Evolutionary conservation across 2,888 invertebrate species (phyloP).

Genomic region (Eulithis testata): DNA sequence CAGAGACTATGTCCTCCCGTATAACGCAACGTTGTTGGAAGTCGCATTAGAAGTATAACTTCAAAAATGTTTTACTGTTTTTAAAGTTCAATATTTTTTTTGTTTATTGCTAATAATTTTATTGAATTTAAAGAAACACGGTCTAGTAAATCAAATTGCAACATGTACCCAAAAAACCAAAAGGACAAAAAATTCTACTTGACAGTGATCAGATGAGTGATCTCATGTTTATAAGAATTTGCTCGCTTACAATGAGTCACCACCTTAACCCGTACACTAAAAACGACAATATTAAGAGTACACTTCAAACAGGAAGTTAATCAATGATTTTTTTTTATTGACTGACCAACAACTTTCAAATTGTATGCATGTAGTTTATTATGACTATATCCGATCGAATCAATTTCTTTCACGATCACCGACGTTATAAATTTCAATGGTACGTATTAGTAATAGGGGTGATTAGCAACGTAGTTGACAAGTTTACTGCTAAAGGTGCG

Average conservation of each 20-base stretch:
- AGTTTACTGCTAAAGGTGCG: constrained; percentile 30
- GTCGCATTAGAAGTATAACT: too few relatives aligned
- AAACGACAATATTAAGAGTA: constrained; percentile 33
- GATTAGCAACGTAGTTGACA: constrained; percentile 34
- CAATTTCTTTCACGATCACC: constrained; percentile 52
- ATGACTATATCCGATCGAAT: constrained; percentile 46
- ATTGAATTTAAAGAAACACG: too few relatives aligned
- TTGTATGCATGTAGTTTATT: constrained; percentile 52
- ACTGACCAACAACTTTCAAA: constrained; percentile 64
- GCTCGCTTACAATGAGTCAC: constrained; percentile 30
- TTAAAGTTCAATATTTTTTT: too few relatives aligned
- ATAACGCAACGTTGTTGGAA: too few relatives aligned
- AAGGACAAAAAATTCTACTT: too few relatives aligned
- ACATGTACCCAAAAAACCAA: too few relatives aligned
- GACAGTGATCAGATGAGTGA: too few relatives aligned
- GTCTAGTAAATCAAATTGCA: too few relatives aligned
- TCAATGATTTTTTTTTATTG: constrained; percentile 68
- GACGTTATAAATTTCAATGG: constrained; percentile 48
- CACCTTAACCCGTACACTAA: constrained; percentile 42
- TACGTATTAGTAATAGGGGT: constrained; percentile 29
- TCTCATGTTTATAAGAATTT: too few relatives aligned
- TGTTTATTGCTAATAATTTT: too few relatives aligned
- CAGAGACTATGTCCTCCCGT: too few relatives aligned
- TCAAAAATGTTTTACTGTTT: too few relatives aligned
- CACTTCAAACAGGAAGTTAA: constrained; percentile 66